Evolutionary conservation across 2,797 vertebrate genomes (phyloP).

Genomic region (Eulemur albifrons): DNA sequence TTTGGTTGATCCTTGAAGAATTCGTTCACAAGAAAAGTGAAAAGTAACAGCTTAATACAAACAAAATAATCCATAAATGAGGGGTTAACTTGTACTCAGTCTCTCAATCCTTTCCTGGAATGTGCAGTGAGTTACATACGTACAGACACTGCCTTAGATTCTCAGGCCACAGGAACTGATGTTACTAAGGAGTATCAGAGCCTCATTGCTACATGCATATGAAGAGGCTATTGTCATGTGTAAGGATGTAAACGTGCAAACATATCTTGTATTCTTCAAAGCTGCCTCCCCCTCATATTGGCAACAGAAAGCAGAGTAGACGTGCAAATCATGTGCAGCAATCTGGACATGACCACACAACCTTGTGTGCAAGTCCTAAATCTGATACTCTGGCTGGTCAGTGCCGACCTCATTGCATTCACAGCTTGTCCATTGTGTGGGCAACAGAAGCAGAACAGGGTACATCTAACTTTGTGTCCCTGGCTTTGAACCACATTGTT

Average conservation of each 20-base stretch:
- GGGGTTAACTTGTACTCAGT: not conserved
- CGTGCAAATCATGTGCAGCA: not conserved
- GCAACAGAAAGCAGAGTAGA: not conserved
- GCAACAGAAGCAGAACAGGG: not conserved
- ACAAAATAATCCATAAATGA: not conserved
- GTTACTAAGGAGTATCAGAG: not conserved
- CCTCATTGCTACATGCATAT: not conserved
- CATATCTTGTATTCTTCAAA: not conserved
- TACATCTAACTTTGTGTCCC: not conserved
- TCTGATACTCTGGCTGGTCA: not conserved
- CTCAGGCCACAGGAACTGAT: not conserved
- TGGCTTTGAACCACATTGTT: not conserved
- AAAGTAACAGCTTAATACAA: not conserved
- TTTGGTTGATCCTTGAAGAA: not conserved
- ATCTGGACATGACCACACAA: not conserved
- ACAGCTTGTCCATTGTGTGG: not conserved
- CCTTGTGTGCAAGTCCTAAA: not conserved
- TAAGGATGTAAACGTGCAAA: not conserved
- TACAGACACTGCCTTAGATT: not conserved
- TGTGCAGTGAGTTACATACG: rapidly evolving
- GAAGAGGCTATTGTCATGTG: not conserved
- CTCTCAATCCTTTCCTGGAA: not conserved
- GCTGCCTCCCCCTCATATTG: not conserved
- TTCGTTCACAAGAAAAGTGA: not conserved
- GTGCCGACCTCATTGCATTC: not conserved